phyloP scores from a whole-genome alignment of 2,888 invertebrate species.

The Epistrophe eligans region DNA sequence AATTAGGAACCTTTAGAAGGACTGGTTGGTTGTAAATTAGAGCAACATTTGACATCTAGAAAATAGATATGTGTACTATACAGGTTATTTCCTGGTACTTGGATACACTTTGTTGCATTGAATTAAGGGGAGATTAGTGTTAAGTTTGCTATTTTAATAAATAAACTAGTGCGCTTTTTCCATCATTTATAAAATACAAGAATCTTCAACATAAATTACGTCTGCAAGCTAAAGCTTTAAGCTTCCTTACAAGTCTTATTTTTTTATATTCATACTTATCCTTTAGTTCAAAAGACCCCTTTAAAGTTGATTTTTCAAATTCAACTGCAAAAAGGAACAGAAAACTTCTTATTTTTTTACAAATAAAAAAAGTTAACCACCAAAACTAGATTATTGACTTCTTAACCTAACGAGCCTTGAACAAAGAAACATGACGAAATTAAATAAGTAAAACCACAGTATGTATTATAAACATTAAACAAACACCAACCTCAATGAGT shows the following conservation, averaged over 20 bases:
- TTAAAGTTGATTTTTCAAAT: no score
- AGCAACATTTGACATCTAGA: slow-evolving; percentile 16
- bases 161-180: no score
- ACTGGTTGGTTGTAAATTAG: slow-evolving; percentile 18
- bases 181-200: no score
- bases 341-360: no score
- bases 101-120: neutral
- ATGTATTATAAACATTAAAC: slow-evolving; percentile 2
- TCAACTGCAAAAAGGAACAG: no score
- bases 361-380: neutral
- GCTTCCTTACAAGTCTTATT: no score
- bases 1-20: neutral
- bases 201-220: no score
- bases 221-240: no score
- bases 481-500: slow-evolving; percentile 24
- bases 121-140: neutral
- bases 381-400: neutral
- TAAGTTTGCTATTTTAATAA: neutral
- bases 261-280: no score
- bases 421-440: neutral
- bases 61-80: neutral
- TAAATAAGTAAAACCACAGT: neutral
- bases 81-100: neutral
- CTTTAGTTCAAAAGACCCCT: no score
- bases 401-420: neutral